Percentiles rank a stretch among this genome's conserved stretches.
Evolutionary conservation across 2,797 vertebrate species (phyloP).

Genomic region (Chloroceryle amazona): DNA sequence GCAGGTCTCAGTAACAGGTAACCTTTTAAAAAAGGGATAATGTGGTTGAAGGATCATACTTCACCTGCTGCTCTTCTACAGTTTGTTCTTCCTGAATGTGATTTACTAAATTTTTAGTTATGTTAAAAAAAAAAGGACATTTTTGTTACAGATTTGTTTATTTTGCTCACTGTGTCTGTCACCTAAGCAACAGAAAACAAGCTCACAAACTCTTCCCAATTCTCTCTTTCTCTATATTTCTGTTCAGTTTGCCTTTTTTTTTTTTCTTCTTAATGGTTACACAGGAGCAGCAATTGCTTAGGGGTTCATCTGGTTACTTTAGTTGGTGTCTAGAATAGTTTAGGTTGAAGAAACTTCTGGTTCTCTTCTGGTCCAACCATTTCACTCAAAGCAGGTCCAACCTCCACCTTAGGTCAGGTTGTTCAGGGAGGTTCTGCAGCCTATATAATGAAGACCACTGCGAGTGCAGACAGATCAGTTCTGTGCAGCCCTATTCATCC

Average conservation of each 20-base stretch:
- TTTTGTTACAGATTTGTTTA: too few species aligned
- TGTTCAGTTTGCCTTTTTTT: neutral
- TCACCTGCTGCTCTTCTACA: neutral
- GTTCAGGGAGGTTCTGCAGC: neutral
- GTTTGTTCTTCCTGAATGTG: neutral
- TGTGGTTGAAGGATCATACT: neutral
- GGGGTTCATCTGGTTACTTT: neutral
- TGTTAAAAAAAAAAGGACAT: too few species aligned
- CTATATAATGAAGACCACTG: neutral
- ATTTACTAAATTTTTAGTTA: neutral
- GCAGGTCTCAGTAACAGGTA: neutral
- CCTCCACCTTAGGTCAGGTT: neutral
- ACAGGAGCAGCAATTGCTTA: neutral
- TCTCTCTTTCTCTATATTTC: neutral
- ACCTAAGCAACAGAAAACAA: neutral
- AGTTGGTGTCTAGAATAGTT: neutral
- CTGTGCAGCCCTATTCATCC: neutral
- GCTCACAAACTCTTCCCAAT: neutral
- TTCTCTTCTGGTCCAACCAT: neutral
- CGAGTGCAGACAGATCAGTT: neutral
- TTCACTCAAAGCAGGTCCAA: neutral
- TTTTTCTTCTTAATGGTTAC: neutral
- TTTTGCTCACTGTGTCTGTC: neutral
- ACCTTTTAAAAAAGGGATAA: neutral
- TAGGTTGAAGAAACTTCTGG: neutral